phyloP scores from a whole-genome alignment of 2,113 vertebrate genomes.

The Cyanoramphus novaezelandiae region DNA sequence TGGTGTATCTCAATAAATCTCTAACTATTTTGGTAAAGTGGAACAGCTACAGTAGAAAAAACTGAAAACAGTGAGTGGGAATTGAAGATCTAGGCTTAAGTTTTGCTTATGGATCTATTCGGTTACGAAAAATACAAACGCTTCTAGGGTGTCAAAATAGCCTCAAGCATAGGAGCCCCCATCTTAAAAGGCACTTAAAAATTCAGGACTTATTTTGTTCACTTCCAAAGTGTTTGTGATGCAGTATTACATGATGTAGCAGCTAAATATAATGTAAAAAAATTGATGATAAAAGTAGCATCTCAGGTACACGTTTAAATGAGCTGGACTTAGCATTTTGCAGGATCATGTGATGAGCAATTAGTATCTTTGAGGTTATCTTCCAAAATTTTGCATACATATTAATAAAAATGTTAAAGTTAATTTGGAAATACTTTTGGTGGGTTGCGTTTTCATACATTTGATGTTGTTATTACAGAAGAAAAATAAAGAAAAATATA shows the following conservation, averaged over 20 bases:
- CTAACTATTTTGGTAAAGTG: not conserved
- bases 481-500: not conserved
- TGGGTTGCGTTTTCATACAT: not conserved
- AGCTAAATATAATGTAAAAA: not conserved
- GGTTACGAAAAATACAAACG: not conserved
- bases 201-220: not conserved
- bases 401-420: not conserved
- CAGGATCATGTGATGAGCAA: not conserved
- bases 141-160: not conserved
- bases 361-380: not conserved
- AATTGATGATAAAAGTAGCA: not conserved
- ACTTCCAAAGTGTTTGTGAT: not conserved
- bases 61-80: not conserved
- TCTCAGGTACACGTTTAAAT: not conserved
- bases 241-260: not conserved
- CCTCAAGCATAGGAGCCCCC: not conserved
- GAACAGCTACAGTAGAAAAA: not conserved
- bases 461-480: not conserved
- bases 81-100: not conserved
- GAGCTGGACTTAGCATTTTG: not conserved
- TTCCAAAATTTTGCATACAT: not conserved
- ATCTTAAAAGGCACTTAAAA: not conserved
- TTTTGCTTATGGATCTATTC: not conserved
- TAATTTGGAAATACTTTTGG: not conserved
- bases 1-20: not conserved